A percentile compares a stretch with the other conserved stretches of the same genome.
phyloP scores from a whole-genome alignment of 2,888 invertebrate genomes.

The Esperia sulphurella region DNA sequence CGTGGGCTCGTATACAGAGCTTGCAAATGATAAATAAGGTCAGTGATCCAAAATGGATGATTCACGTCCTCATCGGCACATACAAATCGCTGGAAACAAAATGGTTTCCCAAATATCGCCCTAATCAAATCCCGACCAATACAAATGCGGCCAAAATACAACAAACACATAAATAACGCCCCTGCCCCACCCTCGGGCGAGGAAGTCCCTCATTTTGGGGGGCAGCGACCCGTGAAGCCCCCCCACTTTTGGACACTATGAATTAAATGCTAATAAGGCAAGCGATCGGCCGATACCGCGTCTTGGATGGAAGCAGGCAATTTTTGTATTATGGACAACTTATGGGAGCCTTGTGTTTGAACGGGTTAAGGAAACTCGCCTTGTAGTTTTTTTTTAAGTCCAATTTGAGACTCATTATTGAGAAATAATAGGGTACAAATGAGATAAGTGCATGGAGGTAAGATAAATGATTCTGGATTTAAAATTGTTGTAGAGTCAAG shows the following conservation, averaged over 20 bases:
- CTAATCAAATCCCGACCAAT: conserved; percentile 40
- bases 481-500: no score
- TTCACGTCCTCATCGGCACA: neutral
- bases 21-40: conserved; percentile 4
- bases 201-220: conserved; percentile 74
- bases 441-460: no score
- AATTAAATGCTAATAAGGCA: conserved; percentile 75
- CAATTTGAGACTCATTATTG: neutral
- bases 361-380: neutral
- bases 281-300: conserved; percentile 52
- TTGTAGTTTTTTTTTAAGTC: no score
- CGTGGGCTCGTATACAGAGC: conserved; percentile 2
- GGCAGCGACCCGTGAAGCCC: conserved; percentile 72
- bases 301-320: conserved; percentile 35
- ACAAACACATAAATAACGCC: conserved; percentile 36
- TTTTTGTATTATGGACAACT: conserved; percentile 18
- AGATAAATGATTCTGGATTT: no score
- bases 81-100: conserved; percentile 14
- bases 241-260: conserved; percentile 61
- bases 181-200: conserved; percentile 53
- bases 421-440: neutral
- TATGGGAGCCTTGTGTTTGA: neutral
- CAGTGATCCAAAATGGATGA: conserved; percentile 1
- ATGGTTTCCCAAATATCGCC: conserved; percentile 26
- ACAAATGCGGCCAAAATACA: conserved; percentile 34